A percentile compares a stretch with the other conserved stretches of the same genome.
phyloP scores from a whole-genome alignment of 1,140 invertebrate genomes.

The Brachionus asplanchnoidis region DNA sequence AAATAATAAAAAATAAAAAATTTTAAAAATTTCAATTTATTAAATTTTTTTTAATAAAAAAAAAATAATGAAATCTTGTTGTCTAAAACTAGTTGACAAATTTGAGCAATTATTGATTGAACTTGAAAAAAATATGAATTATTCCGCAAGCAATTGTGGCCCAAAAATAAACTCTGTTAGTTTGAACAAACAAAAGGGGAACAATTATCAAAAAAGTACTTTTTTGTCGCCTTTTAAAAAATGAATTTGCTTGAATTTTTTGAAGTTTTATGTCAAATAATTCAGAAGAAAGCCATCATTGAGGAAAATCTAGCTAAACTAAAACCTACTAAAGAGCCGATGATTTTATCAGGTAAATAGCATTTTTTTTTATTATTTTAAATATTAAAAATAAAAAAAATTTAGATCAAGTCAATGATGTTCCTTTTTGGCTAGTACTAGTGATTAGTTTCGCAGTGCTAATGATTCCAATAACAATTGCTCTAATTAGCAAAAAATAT shows the following conservation, averaged over 20 bases:
- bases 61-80: background rate
- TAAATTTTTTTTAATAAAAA: background rate
- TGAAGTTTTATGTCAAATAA: background rate
- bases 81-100: conserved; percentile 43
- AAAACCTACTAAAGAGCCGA: background rate
- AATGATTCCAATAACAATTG: background rate
- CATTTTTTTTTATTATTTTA: no score
- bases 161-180: background rate
- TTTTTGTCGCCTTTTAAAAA: background rate
- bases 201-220: background rate
- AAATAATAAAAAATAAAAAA: background rate
- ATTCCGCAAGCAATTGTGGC: background rate
- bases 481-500: background rate
- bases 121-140: background rate
- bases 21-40: background rate
- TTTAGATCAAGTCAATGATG: background rate
- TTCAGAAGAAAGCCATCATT: background rate
- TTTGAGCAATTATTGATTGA: background rate
- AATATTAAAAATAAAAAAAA: background rate
- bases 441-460: background rate
- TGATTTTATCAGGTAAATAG: background rate
- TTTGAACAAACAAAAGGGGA: background rate
- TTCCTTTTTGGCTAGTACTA: background rate
- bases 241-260: background rate
- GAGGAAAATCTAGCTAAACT: background rate